phyloP scores from a whole-genome alignment of 2,888 invertebrate species.

The Griposia aprilina region DNA sequence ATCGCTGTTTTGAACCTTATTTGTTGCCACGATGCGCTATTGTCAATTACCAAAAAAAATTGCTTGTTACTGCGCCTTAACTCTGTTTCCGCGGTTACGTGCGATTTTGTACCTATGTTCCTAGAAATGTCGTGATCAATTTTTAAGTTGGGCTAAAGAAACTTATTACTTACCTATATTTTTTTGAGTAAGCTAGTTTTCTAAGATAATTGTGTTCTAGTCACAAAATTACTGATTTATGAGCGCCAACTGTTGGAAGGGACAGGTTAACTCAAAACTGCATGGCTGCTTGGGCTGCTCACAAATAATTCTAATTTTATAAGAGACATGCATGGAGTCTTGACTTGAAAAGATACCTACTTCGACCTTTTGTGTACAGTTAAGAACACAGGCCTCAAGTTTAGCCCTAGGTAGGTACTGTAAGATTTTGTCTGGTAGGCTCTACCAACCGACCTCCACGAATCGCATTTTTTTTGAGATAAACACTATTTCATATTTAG shows the following conservation, averaged over 20 bases:
- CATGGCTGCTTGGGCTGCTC: background rate
- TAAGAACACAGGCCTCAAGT: background rate
- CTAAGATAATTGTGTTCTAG: too few relatives aligned
- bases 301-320: background rate
- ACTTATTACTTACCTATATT: background rate
- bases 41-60: too few relatives aligned
- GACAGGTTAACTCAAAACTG: background rate
- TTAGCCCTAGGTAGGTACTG: background rate
- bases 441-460: background rate
- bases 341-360: background rate
- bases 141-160: background rate
- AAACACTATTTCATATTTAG: background rate
- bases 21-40: too few relatives aligned
- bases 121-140: background rate
- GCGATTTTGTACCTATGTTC: background rate
- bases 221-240: too few relatives aligned
- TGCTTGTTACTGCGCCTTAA: too few relatives aligned
- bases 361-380: background rate
- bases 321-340: background rate
- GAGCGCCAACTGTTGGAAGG: background rate
- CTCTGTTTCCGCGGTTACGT: slow-evolving; percentile 14
- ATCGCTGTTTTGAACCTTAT: too few relatives aligned
- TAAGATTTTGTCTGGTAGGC: background rate
- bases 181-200: too few relatives aligned
- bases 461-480: background rate